These are phyloP conservation scores for Heliconius aoede DNA, from an alignment of 2,888 invertebrate species.

Conservation along the genomic window DNA sequence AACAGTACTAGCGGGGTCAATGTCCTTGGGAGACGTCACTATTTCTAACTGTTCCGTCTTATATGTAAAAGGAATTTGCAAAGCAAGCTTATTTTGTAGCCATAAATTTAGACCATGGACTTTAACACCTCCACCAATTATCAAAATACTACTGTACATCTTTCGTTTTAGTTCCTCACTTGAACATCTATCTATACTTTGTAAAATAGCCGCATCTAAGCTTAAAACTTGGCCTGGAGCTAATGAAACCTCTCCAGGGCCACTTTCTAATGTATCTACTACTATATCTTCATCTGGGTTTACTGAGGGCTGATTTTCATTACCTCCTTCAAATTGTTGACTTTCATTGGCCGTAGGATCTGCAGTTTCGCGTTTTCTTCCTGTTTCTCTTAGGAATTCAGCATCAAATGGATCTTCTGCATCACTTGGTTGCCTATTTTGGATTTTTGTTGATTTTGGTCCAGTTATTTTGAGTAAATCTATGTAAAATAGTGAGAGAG, in stretches of 20 bases:
- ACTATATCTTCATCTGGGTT: conserved; percentile 89
- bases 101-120: conserved; percentile 92
- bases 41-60: conserved; percentile 94
- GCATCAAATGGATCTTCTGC: conserved; percentile 97
- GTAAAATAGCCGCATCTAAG: conserved; percentile 94
- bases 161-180: conserved; percentile 95
- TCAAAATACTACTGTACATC: conserved; percentile 96
- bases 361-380: conserved; percentile 82
- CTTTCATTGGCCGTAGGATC: conserved; percentile 72
- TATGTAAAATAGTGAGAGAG: conserved; percentile 93
- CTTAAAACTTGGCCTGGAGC: conserved; percentile 92
- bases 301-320: conserved; percentile 75
- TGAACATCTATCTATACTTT: conserved; percentile 95
- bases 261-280: conserved; percentile 85
- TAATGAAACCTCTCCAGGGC: conserved; percentile 85
- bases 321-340: conserved; percentile 78
- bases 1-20: conserved; percentile 94
- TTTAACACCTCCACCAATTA: conserved; percentile 96
- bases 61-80: conserved; percentile 92
- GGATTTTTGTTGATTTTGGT: conserved; percentile 87
- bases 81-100: conserved; percentile 93
- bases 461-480: conserved; percentile 95
- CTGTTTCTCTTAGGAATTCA: conserved; percentile 94
- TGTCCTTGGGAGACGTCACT: conserved; percentile 94
- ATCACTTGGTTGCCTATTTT: conserved; percentile 88